Conservation (phyloP, 2,888 invertebrate species). For the Lycocerus yunnanus region DNA sequence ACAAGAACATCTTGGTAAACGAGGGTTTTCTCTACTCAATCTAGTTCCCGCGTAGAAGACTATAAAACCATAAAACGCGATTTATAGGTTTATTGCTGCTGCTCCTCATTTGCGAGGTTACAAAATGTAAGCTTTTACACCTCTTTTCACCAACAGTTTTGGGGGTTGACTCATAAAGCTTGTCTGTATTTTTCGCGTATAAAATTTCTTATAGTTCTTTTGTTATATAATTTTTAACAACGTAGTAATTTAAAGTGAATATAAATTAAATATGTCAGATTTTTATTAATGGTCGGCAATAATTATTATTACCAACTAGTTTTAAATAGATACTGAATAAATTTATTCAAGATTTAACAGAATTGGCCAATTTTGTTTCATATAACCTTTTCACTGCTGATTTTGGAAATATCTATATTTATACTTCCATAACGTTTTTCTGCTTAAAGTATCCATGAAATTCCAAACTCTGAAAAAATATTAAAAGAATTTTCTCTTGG, state of each 20-base stretch:
- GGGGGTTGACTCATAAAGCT: conserved; percentile 41
- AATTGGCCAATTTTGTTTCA: too few relatives aligned
- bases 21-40: conserved; percentile 45
- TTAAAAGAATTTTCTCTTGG: too few relatives aligned
- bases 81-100: conserved; percentile 55
- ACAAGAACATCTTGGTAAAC: conserved; percentile 46
- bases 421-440: too few relatives aligned
- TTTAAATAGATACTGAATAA: too few relatives aligned
- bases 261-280: not conserved
- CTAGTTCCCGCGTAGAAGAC: conserved; percentile 44
- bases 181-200: conserved; percentile 35
- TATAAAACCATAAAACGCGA: conserved; percentile 54
- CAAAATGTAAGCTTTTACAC: conserved; percentile 44
- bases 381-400: too few relatives aligned
- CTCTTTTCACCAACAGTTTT: conserved; percentile 37
- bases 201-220: conserved; percentile 28
- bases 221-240: not conserved
- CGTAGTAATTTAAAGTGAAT: not conserved
- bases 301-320: too few relatives aligned
- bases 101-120: conserved; percentile 43
- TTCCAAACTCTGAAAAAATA: too few relatives aligned
- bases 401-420: too few relatives aligned
- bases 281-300: not conserved
- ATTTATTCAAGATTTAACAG: too few relatives aligned
- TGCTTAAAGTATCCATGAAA: too few relatives aligned